phyloP scores from a whole-genome alignment of 2,888 invertebrate genomes.

The Apomyelois bistriatella region DNA sequence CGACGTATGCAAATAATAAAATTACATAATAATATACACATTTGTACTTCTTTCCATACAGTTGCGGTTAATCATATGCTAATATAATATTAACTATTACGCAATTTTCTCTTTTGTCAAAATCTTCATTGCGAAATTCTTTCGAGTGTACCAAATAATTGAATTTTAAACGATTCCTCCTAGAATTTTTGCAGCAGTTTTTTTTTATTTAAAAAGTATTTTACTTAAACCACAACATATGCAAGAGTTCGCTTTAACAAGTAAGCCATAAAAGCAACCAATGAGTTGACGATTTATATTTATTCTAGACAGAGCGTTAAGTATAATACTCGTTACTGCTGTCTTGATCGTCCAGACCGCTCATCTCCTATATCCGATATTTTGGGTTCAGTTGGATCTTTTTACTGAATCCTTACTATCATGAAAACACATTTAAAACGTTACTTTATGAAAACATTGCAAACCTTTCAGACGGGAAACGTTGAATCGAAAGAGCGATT shows the following conservation, averaged over 20 bases:
- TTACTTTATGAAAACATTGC: conserved; percentile 58
- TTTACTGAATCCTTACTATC: background rate
- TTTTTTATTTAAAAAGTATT: background rate
- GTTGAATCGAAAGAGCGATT: conserved; percentile 45
- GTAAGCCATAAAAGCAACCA: conserved; percentile 12
- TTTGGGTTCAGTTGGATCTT: conserved; percentile 2
- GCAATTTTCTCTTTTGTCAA: conserved; percentile 46
- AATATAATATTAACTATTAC: conserved; percentile 56
- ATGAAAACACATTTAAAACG: background rate
- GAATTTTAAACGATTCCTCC: conserved; percentile 12
- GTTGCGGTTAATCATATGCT: conserved; percentile 54
- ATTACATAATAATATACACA: conserved; percentile 56
- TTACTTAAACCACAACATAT: no score
- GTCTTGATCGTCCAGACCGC: conserved; percentile 38
- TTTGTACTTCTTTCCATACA: conserved; percentile 68
- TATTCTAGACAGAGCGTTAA: conserved; percentile 18
- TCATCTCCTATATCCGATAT: conserved; percentile 42
- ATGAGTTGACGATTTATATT: conserved; percentile 25
- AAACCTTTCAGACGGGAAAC: conserved; percentile 64
- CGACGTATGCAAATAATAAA: conserved; percentile 72
- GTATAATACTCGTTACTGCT: conserved; percentile 12
- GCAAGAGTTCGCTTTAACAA: no score
- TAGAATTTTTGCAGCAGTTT: background rate
- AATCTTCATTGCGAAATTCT: conserved; percentile 43
- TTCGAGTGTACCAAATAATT: conserved; percentile 27